Base-by-base conservation (phyloP, 2,113 vertebrate genomes). In the Urocolius indicus region DNA sequence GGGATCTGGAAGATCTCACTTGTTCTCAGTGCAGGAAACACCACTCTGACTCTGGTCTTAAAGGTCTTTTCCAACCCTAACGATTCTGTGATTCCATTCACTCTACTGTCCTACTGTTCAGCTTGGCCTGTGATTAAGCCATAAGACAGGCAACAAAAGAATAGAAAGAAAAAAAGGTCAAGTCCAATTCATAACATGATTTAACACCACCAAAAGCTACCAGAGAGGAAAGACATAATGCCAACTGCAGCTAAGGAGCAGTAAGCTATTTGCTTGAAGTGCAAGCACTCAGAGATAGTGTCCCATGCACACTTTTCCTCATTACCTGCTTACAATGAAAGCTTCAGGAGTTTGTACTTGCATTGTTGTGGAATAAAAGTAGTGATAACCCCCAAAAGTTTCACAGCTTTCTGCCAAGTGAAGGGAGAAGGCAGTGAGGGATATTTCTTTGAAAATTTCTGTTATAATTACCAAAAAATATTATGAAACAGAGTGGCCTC, bases 381-480 rank as follows among this genome's bases (percentile, higher is more conserved):
- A 65, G 8, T 65, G 80, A 77, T 58, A 80, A 49, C 26, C 34
- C 24, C 58, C 24, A 32, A 18, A 38, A n/a, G 17, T 74, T 74
- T 58, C 67, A 48, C 24, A 66, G 8, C 63, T 90, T 83, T 88
- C 71, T 92, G 32, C 15, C 52, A 83, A 75, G 29, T 49, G 78
- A 48, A 19, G 3, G 13, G 16, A 7, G 13, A 6, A 19, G 3
- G 13, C 13, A 7, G 13, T 6, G 38, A 5, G 9, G 11, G 5
- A 55, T 59, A 55, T 45, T 73, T 67, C 16, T 79, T 78, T 55
- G 2, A 63, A 92, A 2, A 45, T 74, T 90, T n/a, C 27, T 27
- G 36, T 78, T 90, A 23, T 57, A 55, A 57, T 66, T 90, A 87
- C 72, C 16, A 36, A 80, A 80, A 69, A 38, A 2, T 10, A 22